Conservation (phyloP, 2,888 invertebrate genomes). For the Amorpha juglandis region DNA sequence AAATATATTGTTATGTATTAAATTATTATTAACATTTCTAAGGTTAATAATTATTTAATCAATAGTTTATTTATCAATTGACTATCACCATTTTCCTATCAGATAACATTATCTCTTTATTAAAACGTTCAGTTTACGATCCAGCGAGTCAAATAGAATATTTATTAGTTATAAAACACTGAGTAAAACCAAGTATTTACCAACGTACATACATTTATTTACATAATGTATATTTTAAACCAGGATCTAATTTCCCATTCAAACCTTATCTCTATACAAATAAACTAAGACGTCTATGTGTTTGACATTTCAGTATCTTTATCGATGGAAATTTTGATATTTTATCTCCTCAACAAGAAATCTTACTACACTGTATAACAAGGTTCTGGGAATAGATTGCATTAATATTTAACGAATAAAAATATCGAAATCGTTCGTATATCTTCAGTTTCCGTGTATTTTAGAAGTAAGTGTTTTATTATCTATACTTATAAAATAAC, state of each 20-base stretch:
- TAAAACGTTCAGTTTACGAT: too few species aligned
- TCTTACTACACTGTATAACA: background rate
- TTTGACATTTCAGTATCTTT: background rate
- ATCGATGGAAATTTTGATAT: background rate
- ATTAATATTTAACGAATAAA: background rate
- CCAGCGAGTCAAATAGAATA: too few species aligned
- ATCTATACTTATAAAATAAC: too few species aligned
- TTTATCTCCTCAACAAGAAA: background rate
- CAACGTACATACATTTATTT: background rate
- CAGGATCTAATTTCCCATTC: slow-evolving; percentile 14
- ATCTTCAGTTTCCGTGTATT: too few species aligned
- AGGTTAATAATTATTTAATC: too few species aligned
- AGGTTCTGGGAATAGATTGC: background rate
- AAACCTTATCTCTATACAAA: slow-evolving; percentile 1
- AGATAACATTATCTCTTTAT: too few species aligned
- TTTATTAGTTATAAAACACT: too few species aligned
- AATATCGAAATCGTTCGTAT: background rate
- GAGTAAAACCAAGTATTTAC: background rate
- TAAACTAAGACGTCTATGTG: background rate
- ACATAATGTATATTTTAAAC: background rate
- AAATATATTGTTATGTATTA: too few species aligned
- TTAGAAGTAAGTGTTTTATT: too few species aligned
- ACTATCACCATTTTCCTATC: too few species aligned
- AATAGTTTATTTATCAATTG: too few species aligned
- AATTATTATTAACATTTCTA: too few species aligned